These are phyloP conservation scores for Acleris laterana DNA, from an alignment of 2,888 invertebrate species.

Conservation along the genomic window DNA sequence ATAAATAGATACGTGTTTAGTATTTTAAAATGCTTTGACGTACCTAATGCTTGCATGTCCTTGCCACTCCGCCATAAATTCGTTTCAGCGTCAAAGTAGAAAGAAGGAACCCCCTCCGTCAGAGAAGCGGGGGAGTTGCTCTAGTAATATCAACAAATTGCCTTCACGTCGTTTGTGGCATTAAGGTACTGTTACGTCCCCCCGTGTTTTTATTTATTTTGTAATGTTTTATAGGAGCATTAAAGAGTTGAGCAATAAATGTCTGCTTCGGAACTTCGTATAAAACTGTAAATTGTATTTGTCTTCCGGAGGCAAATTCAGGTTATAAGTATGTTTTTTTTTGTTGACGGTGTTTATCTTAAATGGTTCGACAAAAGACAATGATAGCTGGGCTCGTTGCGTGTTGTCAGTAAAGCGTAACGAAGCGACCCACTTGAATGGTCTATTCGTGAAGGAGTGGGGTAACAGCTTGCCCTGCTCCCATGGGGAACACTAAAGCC, in stretches of 20 bases:
- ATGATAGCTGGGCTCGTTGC: constrained; percentile 23
- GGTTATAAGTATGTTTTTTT: too few species aligned
- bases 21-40: not conserved
- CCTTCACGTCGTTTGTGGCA: constrained; percentile 39
- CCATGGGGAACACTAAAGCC: constrained; percentile 59
- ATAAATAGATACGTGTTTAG: too few species aligned
- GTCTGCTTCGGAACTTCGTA: constrained; percentile 5
- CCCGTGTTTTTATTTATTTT: constrained; percentile 23
- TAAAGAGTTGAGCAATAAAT: constrained; percentile 15
- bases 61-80: constrained; percentile 32
- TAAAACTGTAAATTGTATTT: constrained; percentile 3
- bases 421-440: constrained; percentile 49
- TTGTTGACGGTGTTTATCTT: too few species aligned
- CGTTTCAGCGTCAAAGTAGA: constrained; percentile 32
- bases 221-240: constrained; percentile 33
- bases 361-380: not conserved
- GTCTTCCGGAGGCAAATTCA: not conserved
- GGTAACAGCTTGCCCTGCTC: constrained; percentile 51
- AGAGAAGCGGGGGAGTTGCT: constrained; percentile 23
- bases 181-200: constrained; percentile 37
- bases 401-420: constrained; percentile 46
- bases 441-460: constrained; percentile 45
- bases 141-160: constrained; percentile 47
- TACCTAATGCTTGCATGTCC: constrained; percentile 9
- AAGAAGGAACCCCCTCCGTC: constrained; percentile 17